Evolutionary conservation across 2,888 invertebrate genomes (phyloP).

Genomic region (Sinodicranocentrus sp.): DNA sequence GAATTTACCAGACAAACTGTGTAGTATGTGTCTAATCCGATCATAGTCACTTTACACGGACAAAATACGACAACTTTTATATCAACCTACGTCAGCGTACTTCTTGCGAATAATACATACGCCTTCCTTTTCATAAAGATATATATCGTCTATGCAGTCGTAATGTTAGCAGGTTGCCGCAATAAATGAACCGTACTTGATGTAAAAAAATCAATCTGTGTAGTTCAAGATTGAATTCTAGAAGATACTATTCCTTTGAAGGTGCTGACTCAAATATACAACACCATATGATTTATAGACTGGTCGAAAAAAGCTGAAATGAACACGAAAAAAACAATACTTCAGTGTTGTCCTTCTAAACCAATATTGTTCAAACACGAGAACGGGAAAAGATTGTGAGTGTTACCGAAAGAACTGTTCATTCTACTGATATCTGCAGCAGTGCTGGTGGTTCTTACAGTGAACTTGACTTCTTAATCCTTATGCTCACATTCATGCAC

Average conservation of each 20-base stretch:
- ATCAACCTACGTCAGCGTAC: too few species aligned
- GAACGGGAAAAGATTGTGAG: neutral
- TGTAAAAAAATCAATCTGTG: constrained; percentile 25
- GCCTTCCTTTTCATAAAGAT: too few species aligned
- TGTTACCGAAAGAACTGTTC: constrained; percentile 11
- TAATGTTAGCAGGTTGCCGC: constrained; percentile 28
- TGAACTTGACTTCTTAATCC: constrained; percentile 48
- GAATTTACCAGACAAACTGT: too few species aligned
- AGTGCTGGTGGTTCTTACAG: neutral
- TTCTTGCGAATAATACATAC: too few species aligned
- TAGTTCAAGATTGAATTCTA: neutral
- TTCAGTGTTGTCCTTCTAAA: neutral
- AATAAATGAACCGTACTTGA: constrained; percentile 34
- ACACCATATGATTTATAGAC: too few species aligned
- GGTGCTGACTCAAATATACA: too few species aligned
- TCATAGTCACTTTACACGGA: too few species aligned
- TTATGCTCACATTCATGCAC: neutral
- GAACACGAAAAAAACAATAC: neutral
- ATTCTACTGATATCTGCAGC: neutral
- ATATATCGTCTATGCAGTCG: too few species aligned
- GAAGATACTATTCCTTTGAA: too few species aligned
- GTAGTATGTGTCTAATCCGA: too few species aligned
- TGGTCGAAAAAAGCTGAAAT: too few species aligned
- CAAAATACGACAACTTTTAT: too few species aligned
- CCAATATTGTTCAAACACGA: constrained; percentile 16